These are phyloP conservation scores for Calameuta idolon DNA, from an alignment of 2,888 invertebrate species.

Conservation along the genomic window DNA sequence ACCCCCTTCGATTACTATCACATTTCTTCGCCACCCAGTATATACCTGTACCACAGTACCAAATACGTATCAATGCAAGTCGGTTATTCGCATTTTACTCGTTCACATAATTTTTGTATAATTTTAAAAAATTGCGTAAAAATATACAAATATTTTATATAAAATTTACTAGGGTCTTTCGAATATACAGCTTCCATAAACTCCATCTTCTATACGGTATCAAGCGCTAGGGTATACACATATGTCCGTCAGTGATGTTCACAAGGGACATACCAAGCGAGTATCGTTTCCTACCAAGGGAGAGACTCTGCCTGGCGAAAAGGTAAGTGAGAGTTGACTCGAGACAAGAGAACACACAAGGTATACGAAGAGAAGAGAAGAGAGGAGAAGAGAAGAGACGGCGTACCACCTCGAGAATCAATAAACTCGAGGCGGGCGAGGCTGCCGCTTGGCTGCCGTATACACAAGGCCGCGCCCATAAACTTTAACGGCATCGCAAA, in stretches of 20 bases:
- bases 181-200: background rate
- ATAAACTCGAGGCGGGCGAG: constrained; percentile 55
- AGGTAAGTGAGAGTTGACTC: constrained; percentile 45
- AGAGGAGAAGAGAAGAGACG: constrained; percentile 49
- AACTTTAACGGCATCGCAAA: constrained; percentile 63
- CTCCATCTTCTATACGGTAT: background rate
- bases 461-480: constrained; percentile 63
- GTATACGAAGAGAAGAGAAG: constrained; percentile 29
- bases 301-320: background rate
- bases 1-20: background rate
- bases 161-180: background rate
- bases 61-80: background rate
- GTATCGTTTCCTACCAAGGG: background rate
- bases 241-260: background rate
- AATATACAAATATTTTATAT: background rate
- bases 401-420: constrained; percentile 62
- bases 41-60: background rate
- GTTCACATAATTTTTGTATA: background rate
- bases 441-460: constrained; percentile 37
- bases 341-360: constrained; percentile 25
- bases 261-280: background rate
- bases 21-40: background rate
- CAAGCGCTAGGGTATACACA: background rate
- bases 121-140: background rate
- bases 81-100: background rate